Conservation (phyloP, 92 coral and sea anemone species). For the Parazoanthus darwini region DNA sequence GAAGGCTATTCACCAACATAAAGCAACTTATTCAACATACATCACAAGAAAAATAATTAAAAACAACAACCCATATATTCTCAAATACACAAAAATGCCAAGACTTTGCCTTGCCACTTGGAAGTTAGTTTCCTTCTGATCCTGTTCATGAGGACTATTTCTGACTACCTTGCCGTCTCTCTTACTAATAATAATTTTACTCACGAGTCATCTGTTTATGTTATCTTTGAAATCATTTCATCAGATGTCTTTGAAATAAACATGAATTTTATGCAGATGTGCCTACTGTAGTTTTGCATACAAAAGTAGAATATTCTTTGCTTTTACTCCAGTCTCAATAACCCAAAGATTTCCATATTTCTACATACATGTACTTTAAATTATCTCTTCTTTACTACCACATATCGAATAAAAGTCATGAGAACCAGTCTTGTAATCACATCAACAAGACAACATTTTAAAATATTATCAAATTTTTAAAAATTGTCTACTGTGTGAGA, state of each 20-base stretch:
- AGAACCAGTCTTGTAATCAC: background rate
- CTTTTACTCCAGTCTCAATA: background rate
- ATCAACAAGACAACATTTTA: background rate
- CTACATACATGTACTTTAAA: background rate
- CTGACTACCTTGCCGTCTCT: background rate
- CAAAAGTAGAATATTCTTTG: background rate
- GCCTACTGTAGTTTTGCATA: background rate
- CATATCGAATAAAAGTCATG: background rate
- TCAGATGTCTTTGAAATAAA: background rate
- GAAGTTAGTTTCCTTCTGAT: slow-evolving; percentile 35
- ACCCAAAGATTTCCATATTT: background rate
- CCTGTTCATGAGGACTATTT: slow-evolving; percentile 25
- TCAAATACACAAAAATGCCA: background rate
- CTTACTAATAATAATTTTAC: slow-evolving; percentile 1
- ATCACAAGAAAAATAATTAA: slow-evolving; percentile 9
- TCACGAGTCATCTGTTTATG: slow-evolving; percentile 9
- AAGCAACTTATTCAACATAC: background rate
- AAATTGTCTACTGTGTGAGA: background rate
- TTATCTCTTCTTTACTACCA: background rate
- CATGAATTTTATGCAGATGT: slow-evolving; percentile 26
- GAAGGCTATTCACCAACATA: background rate
- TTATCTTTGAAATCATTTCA: slow-evolving; percentile 30
- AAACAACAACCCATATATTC: background rate
- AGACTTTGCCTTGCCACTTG: slow-evolving; percentile 39
- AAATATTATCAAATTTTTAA: background rate